These are phyloP conservation scores for Tonatia bakeri DNA, from an alignment of 2,113 vertebrate genomes.

Conservation along the genomic window DNA sequence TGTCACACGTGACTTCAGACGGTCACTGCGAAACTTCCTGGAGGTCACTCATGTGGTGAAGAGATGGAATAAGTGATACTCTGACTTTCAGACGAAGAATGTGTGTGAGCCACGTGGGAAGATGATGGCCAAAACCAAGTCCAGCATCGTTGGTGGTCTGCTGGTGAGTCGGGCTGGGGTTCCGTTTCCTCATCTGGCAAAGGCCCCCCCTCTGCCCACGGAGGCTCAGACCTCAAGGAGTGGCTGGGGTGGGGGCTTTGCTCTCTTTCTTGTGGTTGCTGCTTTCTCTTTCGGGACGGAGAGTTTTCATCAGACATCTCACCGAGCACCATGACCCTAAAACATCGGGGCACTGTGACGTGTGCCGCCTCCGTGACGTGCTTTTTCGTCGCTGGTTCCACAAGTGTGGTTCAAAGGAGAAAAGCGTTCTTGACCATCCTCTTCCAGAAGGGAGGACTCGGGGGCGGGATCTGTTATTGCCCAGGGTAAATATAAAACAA, in stretches of 20 bases:
- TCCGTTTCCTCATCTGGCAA: not conserved
- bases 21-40: not conserved
- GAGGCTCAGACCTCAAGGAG: fast-evolving
- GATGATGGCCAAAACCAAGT: not conserved
- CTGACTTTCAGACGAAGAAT: not conserved
- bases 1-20: not conserved
- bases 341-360: fast-evolving
- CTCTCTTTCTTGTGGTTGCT: fast-evolving
- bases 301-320: fast-evolving
- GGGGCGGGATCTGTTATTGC: not conserved
- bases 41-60: not conserved
- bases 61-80: not conserved
- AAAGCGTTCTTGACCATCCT: not conserved
- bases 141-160: fast-evolving
- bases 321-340: fast-evolving
- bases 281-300: not conserved
- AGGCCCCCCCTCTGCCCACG: no score
- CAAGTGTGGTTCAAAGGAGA: not conserved
- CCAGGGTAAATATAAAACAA: not conserved
- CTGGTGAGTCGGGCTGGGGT: fast-evolving
- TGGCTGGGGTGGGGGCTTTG: fast-evolving
- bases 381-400: not conserved
- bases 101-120: fast-evolving
- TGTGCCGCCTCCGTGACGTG: fast-evolving
- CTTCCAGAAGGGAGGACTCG: no score